Evolutionary conservation across 2,113 vertebrate genomes (phyloP), one percentile per base, ranked within the genome.

Genomic region (Thalassarche chlororhynchos): DNA sequence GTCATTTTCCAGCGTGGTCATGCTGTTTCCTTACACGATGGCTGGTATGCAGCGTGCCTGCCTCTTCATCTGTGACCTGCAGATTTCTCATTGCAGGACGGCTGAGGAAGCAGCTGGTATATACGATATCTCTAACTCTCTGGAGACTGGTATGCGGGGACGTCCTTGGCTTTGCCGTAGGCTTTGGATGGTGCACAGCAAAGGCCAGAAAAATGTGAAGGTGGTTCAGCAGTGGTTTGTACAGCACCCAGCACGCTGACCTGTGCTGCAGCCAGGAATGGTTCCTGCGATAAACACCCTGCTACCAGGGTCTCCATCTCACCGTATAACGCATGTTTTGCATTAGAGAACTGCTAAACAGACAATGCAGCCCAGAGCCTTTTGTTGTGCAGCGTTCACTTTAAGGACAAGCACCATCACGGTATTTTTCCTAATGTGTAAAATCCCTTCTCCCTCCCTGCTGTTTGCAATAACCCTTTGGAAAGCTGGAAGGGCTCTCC

Each of bases 371-470:
- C 54, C 51, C 71, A 3, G 51, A 28, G n/a, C 87, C 55, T 94
- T 79, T 44, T 64, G 52, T 44, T 49, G 46, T 74, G 54, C 42
- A 36, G 66, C 2, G 6, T 96, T 82, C 71, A 5, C 93, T 96
- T 97, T 95, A 96, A 95, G 95, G 93, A 77, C 68, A 54, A 69
- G 42, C 31, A 80, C 70, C 46, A 31, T 87, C 28, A 25, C 2
- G 0, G 49, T 82, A 28, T 93, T 97, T 97, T 89, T 97, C 94
- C 93, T 58, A 80, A 80, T 54, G 93, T 88, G 80, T 95, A 77
- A 95, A 96, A 77, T 93, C 94, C 52, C 82, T 93, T 96, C 71
- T 90, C 82, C 65, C 84, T 97, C 88, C 91, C 87, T 83, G 71
- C 87, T 96, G 76, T 82, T 97, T 82, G 70, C 61, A 91, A 2